Percentiles rank a stretch among this genome's conserved stretches.
phyloP scores from a whole-genome alignment of 1,140 invertebrate species.

The Laupala kohalensis region DNA sequence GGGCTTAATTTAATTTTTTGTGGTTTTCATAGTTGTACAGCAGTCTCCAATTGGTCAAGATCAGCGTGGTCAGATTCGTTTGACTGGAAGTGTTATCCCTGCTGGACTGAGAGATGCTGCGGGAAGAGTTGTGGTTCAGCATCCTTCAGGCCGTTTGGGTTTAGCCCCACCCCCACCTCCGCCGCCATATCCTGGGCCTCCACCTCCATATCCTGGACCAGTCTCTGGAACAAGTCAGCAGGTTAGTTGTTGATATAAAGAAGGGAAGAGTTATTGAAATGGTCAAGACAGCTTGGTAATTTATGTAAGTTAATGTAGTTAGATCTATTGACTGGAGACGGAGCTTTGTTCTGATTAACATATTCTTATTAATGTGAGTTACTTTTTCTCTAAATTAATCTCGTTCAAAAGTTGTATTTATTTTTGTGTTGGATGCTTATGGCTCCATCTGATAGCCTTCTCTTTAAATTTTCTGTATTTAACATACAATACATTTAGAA shows the following conservation, averaged over 20 bases:
- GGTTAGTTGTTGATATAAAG: background rate
- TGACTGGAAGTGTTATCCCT: conserved; percentile 18
- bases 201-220: conserved; percentile 50
- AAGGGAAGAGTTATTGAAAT: background rate
- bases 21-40: too few relatives aligned
- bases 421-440: too few relatives aligned
- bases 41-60: conserved; percentile 8
- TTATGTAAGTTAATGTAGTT: background rate
- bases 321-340: background rate
- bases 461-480: background rate
- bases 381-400: too few relatives aligned
- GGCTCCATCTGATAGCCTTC: background rate
- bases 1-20: too few relatives aligned
- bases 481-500: background rate
- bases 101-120: conserved; percentile 19
- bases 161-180: conserved; percentile 37
- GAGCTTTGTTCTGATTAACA: background rate
- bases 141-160: conserved; percentile 1
- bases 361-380: background rate
- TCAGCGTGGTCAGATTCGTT: conserved; percentile 27
- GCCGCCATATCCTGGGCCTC: conserved; percentile 45
- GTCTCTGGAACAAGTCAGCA: conserved; percentile 10
- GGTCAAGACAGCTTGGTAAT: background rate
- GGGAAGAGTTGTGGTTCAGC: conserved; percentile 5
- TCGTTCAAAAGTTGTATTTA: too few relatives aligned